Conservation (phyloP, 2,888 invertebrate species). For the Sphecodes monilicornis region DNA sequence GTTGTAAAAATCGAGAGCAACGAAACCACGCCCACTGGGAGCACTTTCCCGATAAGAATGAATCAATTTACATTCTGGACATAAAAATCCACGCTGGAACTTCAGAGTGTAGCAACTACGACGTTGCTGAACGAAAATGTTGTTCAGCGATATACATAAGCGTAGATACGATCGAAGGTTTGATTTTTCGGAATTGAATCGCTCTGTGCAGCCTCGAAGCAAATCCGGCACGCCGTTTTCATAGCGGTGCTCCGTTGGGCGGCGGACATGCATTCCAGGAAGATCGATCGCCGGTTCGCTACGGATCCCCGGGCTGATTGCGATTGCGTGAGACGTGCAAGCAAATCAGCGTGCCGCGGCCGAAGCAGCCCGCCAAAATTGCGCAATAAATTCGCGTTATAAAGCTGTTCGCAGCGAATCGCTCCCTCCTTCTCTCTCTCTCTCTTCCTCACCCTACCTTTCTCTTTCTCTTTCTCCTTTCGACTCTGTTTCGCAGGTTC, state of each 20-base stretch:
- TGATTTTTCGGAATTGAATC: neutral
- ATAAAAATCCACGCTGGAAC: neutral
- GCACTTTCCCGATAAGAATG: neutral
- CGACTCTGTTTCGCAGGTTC: neutral
- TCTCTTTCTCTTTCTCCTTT: neutral
- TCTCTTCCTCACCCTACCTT: neutral
- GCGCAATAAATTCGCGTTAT: constrained; percentile 58
- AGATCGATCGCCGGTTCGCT: constrained; percentile 49
- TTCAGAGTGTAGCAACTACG: neutral
- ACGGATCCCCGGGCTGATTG: constrained; percentile 43
- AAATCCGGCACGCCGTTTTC: constrained; percentile 2
- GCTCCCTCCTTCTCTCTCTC: neutral
- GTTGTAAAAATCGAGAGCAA: neutral
- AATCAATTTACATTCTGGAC: neutral
- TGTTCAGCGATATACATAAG: neutral
- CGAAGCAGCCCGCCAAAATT: constrained; percentile 53
- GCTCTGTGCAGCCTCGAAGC: neutral
- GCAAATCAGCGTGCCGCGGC: constrained; percentile 51
- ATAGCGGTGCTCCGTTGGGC: constrained; percentile 31
- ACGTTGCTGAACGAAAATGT: neutral
- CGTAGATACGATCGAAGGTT: neutral
- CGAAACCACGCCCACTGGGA: neutral
- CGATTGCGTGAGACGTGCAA: constrained; percentile 57
- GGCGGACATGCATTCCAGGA: constrained; percentile 31
- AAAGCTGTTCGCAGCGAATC: constrained; percentile 54